phyloP scores from a whole-genome alignment of 2,113 vertebrate species.

The Tichodroma muraria region DNA sequence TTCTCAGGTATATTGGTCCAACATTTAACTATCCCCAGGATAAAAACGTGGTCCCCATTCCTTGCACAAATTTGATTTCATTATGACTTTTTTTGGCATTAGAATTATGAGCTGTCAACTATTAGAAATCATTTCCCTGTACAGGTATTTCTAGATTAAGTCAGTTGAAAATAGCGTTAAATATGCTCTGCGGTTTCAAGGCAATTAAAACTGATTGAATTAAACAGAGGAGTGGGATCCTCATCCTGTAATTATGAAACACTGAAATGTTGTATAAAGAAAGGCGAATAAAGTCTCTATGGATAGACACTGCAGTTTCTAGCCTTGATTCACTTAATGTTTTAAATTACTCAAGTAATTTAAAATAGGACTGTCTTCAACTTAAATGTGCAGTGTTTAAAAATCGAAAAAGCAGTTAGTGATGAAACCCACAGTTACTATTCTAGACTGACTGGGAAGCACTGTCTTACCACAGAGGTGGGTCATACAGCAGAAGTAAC shows the following conservation, averaged over 20 bases:
- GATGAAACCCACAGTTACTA: background rate
- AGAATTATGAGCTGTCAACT: background rate
- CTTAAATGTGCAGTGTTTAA: background rate
- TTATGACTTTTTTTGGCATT: background rate
- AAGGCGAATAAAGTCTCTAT: background rate
- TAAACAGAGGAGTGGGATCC: background rate
- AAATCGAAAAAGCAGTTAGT: background rate
- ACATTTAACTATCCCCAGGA: background rate
- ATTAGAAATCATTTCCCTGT: background rate
- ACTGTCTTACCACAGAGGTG: background rate
- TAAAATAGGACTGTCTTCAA: background rate
- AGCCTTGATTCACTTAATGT: background rate
- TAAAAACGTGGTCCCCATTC: background rate
- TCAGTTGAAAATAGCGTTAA: background rate
- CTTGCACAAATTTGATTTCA: background rate
- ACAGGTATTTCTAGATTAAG: background rate
- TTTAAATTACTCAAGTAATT: background rate
- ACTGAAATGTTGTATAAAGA: background rate
- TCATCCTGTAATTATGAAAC: background rate
- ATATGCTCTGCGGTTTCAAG: background rate
- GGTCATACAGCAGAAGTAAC: background rate
- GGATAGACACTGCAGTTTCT: background rate
- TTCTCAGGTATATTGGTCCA: background rate
- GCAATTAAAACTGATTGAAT: constrained; percentile 6
- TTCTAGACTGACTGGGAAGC: background rate